Evolutionary conservation across 2,888 invertebrate genomes (phyloP).

Genomic region (Heliothis peltigera): DNA sequence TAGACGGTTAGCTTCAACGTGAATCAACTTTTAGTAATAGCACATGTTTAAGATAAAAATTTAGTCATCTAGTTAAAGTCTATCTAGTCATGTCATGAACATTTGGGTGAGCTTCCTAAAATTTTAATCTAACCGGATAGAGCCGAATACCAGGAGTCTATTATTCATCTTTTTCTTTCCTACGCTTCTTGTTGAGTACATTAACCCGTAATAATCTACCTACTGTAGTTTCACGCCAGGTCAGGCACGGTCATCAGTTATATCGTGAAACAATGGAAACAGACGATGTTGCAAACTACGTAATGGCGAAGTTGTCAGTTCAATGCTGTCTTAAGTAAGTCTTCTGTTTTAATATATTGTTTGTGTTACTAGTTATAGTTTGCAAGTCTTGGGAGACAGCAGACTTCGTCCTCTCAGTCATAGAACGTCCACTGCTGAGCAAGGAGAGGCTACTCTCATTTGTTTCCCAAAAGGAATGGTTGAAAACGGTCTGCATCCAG

Average conservation of each 20-base stretch:
- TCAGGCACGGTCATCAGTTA: no score
- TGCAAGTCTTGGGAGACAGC: constrained; percentile 21
- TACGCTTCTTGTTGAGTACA: not conserved
- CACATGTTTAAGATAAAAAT: no score
- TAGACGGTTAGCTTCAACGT: no score
- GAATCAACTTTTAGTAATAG: no score
- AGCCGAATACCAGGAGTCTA: not conserved
- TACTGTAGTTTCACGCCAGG: not conserved
- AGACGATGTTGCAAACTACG: constrained; percentile 59
- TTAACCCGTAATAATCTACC: not conserved
- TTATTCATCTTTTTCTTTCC: not conserved
- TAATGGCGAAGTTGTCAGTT: constrained; percentile 72
- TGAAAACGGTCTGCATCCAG: no score
- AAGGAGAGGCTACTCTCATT: no score
- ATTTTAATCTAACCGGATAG: not conserved
- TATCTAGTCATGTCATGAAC: no score
- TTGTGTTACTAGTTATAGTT: constrained; percentile 34
- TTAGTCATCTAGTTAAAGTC: no score
- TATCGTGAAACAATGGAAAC: constrained; percentile 51
- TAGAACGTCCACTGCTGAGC: no score
- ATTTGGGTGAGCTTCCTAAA: not conserved
- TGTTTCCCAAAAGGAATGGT: no score
- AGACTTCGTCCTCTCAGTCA: constrained; percentile 9
- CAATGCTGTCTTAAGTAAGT: constrained; percentile 74
- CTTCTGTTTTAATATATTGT: constrained; percentile 71